phyloP scores from a whole-genome alignment of 1,140 invertebrate genomes.

The Galleria mellonella region DNA sequence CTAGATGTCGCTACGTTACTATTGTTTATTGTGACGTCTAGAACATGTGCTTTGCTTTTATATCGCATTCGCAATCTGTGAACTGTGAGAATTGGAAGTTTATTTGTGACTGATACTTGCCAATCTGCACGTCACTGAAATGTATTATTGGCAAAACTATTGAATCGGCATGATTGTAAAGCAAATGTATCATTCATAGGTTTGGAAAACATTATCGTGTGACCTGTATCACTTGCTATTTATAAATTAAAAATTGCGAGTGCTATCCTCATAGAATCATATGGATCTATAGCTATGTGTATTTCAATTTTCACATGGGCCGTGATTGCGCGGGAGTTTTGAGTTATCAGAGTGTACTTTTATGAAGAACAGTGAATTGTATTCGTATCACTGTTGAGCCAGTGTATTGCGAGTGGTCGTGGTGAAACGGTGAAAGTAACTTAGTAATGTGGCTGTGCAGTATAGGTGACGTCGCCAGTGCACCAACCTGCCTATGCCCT shows the following conservation, averaged over 20 bases:
- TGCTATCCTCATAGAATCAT: slow-evolving; percentile 18
- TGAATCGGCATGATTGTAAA: neutral
- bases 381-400: neutral
- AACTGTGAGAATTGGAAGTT: slow-evolving; percentile 6
- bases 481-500: slow-evolving; percentile 24
- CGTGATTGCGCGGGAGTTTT: slow-evolving; percentile 40
- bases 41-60: slow-evolving; percentile 11
- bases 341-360: slow-evolving; percentile 18
- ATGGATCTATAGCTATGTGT: slow-evolving; percentile 4
- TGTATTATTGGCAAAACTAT: neutral
- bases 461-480: slow-evolving; percentile 36
- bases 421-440: slow-evolving; percentile 40
- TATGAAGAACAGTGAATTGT: slow-evolving; percentile 10
- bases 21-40: slow-evolving; percentile 1
- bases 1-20: slow-evolving; percentile 1
- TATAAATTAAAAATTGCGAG: slow-evolving; percentile 10
- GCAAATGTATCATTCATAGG: neutral
- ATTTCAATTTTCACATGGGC: slow-evolving; percentile 43
- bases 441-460: slow-evolving; percentile 24
- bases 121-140: slow-evolving; percentile 19
- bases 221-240: neutral
- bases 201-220: neutral
- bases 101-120: slow-evolving; percentile 22
- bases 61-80: slow-evolving; percentile 8
- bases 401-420: neutral